Conservation (phyloP, 2,888 invertebrate species). For the Mimas tiliae region DNA sequence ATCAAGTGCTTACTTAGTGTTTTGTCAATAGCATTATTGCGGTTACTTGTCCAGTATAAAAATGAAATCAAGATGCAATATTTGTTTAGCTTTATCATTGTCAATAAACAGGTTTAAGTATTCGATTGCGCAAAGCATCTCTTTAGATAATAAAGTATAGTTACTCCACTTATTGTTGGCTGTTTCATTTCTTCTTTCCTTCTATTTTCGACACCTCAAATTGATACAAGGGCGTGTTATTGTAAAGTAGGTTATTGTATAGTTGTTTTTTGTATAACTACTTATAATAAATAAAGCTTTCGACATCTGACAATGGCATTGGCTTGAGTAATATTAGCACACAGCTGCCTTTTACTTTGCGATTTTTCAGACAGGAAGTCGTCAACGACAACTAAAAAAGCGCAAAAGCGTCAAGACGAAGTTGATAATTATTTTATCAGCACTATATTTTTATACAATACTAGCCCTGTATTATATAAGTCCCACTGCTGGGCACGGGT, state of each 20-base stretch:
- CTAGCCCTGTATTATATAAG: too few species aligned
- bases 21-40: background rate
- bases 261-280: too few species aligned
- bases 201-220: slow-evolving; percentile 29
- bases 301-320: slow-evolving; percentile 54
- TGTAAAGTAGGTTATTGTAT: slow-evolving; percentile 33
- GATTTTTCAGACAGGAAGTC: background rate
- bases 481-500: too few species aligned
- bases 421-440: background rate
- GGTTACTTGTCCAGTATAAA: background rate
- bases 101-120: background rate
- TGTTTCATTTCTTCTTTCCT: slow-evolving; percentile 19
- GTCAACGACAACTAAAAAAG: background rate
- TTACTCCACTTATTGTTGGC: background rate
- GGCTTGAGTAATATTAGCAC: slow-evolving; percentile 49
- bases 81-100: too few species aligned
- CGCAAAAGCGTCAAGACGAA: background rate
- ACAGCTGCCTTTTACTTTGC: slow-evolving; percentile 34
- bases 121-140: background rate
- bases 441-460: too few species aligned
- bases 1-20: background rate
- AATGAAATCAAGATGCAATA: background rate
- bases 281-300: slow-evolving; percentile 46
- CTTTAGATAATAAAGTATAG: background rate
- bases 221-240: slow-evolving; percentile 39